A percentile compares a stretch with the other conserved stretches of the same genome.
These are phyloP conservation scores for Poeciliopsis paucimaculata DNA, from an alignment of 2,797 vertebrate genomes.

Conservation along the genomic window DNA sequence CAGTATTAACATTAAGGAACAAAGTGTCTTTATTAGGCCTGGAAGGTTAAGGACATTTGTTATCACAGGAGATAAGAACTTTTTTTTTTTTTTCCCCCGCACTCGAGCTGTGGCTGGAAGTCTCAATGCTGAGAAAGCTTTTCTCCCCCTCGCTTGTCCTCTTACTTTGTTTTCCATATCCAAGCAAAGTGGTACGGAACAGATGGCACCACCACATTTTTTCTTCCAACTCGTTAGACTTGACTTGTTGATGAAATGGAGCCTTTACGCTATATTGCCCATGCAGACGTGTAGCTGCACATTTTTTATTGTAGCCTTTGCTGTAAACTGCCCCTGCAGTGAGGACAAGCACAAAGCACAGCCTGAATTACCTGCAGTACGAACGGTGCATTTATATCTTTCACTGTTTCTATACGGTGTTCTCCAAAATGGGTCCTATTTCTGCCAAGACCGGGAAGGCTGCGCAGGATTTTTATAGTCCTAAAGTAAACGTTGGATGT, in stretches of 20 bases:
- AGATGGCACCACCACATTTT: conserved; percentile 82
- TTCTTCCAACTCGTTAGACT: conserved; percentile 83
- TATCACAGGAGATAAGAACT: conserved; percentile 60
- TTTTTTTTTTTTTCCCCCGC: conserved; percentile 18
- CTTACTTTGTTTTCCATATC: conserved; percentile 42
- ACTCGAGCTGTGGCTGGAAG: conserved; percentile 48
- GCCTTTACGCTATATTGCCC: conserved; percentile 72
- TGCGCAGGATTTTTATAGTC: conserved; percentile 5
- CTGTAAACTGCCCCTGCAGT: conserved; percentile 31
- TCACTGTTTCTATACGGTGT: neutral
- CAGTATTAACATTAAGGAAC: conserved; percentile 52
- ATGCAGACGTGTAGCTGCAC: conserved; percentile 78
- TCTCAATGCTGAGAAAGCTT: conserved; percentile 51
- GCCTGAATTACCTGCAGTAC: conserved; percentile 11
- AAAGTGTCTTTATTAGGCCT: conserved; percentile 31
- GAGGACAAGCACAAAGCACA: conserved; percentile 6
- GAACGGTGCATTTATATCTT: conserved; percentile 29
- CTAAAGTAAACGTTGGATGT: conserved; percentile 18
- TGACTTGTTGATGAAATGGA: conserved; percentile 85
- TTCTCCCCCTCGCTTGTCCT: conserved; percentile 20
- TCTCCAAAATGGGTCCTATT: conserved; percentile 17
- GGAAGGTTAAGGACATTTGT: conserved; percentile 46
- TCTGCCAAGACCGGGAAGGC: conserved; percentile 16
- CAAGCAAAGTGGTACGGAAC: conserved; percentile 72
- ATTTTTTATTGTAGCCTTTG: conserved; percentile 48